A percentile compares a stretch with the other conserved stretches of the same genome.
phyloP scores from a whole-genome alignment of 1,140 invertebrate species.

The Mycetomoellerius zeteki region DNA sequence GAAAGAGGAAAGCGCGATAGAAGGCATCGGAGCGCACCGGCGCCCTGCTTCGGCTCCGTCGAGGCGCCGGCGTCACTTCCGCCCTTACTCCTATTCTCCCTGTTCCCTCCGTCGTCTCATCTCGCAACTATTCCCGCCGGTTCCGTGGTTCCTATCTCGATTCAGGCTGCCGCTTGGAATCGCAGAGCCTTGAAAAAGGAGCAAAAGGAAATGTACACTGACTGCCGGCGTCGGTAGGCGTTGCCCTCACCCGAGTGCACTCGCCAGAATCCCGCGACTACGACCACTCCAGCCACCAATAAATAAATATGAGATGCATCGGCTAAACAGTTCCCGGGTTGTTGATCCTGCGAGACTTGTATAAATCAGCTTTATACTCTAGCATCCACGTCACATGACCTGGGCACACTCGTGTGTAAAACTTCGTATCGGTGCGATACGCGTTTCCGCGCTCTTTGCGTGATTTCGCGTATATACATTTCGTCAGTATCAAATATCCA shows the following conservation, averaged over 20 bases:
- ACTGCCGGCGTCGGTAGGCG: conserved; percentile 37
- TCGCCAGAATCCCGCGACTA: conserved; percentile 79
- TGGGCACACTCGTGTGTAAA: neutral
- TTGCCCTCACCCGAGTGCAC: conserved; percentile 71
- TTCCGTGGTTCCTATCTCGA: conserved; percentile 69
- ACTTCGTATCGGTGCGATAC: neutral
- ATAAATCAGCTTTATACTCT: conserved; percentile 76
- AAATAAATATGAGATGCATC: conserved; percentile 83
- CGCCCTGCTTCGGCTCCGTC: conserved; percentile 86
- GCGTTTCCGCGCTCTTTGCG: neutral
- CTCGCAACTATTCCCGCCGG: conserved; percentile 64
- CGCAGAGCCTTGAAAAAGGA: conserved; percentile 69
- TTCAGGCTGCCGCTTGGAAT: conserved; percentile 67
- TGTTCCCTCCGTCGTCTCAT: conserved; percentile 68
- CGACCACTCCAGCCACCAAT: conserved; percentile 75
- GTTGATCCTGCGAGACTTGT: conserved; percentile 80
- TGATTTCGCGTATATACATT: neutral
- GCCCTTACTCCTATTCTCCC: conserved; percentile 76
- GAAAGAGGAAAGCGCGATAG: conserved; percentile 77
- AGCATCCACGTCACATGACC: conserved; percentile 54
- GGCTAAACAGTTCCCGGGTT: conserved; percentile 81
- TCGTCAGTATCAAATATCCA: neutral
- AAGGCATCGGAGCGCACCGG: conserved; percentile 85
- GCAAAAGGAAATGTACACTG: conserved; percentile 51
- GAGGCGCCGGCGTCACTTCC: conserved; percentile 87